phyloP scores from a whole-genome alignment of 2,888 invertebrate species.

The Drosophila kanekoi region DNA sequence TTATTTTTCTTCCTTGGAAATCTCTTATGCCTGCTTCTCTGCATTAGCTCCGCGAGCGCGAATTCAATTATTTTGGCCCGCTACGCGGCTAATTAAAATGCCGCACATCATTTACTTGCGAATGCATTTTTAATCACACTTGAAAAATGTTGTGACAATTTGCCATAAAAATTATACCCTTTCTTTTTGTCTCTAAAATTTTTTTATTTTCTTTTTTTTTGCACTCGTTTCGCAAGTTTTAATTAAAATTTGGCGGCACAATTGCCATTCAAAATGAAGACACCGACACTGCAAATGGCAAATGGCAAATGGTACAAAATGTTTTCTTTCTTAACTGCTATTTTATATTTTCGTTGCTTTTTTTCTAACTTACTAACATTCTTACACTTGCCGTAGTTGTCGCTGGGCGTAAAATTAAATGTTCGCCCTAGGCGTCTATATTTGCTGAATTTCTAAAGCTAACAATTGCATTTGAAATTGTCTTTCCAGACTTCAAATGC shows the following conservation, averaged over 20 bases:
- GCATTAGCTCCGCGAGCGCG: conserved; percentile 36
- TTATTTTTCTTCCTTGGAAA: neutral
- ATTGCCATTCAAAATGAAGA: neutral
- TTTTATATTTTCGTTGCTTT: neutral
- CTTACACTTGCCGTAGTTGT: neutral
- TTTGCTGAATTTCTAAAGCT: neutral
- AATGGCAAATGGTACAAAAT: neutral
- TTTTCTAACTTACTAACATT: neutral
- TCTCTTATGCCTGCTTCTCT: conserved; percentile 19
- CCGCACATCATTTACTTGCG: conserved; percentile 65
- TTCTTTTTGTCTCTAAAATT: neutral
- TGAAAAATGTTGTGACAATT: conserved; percentile 50
- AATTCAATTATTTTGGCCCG: conserved; percentile 64
- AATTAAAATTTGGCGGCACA: conserved; percentile 20
- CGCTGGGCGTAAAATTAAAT: too few relatives aligned
- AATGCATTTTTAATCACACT: conserved; percentile 67
- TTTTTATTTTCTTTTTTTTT: neutral
- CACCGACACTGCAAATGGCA: too few relatives aligned
- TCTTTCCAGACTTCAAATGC: neutral
- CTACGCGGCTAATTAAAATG: conserved; percentile 68
- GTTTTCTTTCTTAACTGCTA: neutral
- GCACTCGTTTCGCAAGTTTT: conserved; percentile 8
- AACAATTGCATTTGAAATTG: neutral
- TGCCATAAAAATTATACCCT: conserved; percentile 27
- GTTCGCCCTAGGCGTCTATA: neutral